Evolutionary conservation across 2,888 invertebrate genomes (phyloP), one percentile per base, ranked within the genome.

Genomic region (Dioctria linearis): DNA sequence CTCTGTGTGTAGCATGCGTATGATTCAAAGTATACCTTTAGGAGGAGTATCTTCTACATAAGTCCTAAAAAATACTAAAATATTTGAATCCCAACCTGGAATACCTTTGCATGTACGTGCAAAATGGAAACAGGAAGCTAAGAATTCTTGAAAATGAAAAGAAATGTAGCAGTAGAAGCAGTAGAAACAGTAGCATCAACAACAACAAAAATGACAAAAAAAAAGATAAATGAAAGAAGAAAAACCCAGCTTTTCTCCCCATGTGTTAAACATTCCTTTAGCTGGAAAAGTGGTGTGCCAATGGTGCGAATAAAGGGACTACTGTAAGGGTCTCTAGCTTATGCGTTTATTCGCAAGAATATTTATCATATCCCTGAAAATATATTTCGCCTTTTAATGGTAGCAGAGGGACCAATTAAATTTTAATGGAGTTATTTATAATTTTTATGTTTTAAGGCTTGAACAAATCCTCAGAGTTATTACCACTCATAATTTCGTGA

Each of bases 361-460:
- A 67, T 67, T 67, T 67, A 67, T 67, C 67, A 67, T 46, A 67
- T 67, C 67, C 67, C 67, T 11, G 13, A 40, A 46, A 67, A 67
- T 67, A 67, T 67, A 67, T 67, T 67, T 67, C 13, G 49, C 25
- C 13, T 25, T 42, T 67, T 67, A 67, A 67, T 67, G 67, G 67
- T 42, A 67, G 67, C 67, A 11, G 67, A 11, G 67, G 67, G 67
- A 67, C 67, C 67, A 67, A 67, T 67, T 67, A 67, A 67, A 67
- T 67, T 67, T 67, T 67, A 67, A 67, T 67, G 67, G 67, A 67
- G 67, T 67, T 67, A 67, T 67, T 67, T 67, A 67, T 67, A 67
- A 67, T 67, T 67, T 67, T 67, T 67, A 67, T 67, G 67, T n/a
- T 67, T 42, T 43, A 67, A 43, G 13, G 67, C 67, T 43, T 67